A percentile compares a stretch with the other conserved stretches of the same genome.
phyloP scores from a whole-genome alignment of 2,797 vertebrate species.

The Alca torda region DNA sequence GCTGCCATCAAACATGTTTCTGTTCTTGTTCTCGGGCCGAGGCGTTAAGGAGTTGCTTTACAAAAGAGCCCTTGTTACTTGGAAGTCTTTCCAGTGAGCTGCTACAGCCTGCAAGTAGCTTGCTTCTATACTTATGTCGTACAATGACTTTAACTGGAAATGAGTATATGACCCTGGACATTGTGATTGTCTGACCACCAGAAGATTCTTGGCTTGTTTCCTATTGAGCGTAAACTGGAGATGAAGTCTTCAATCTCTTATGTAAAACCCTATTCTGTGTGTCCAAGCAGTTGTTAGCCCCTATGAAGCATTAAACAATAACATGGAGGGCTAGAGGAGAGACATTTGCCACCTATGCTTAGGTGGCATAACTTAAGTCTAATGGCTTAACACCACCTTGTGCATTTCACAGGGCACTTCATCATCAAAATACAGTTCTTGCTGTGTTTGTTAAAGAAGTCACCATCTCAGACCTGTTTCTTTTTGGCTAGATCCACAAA shows the following conservation, averaged over 20 bases:
- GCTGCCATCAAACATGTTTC: not conserved
- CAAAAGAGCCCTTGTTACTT: not conserved
- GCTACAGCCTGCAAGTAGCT: not conserved
- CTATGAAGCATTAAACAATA: not conserved
- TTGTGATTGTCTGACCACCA: not conserved
- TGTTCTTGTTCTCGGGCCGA: not conserved
- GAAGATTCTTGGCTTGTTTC: not conserved
- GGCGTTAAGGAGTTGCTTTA: not conserved
- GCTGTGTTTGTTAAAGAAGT: not conserved
- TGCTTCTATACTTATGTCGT: not conserved
- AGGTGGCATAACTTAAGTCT: not conserved
- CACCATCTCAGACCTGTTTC: not conserved
- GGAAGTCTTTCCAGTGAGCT: not conserved
- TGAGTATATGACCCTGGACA: not conserved
- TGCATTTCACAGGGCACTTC: not conserved
- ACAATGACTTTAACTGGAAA: not conserved
- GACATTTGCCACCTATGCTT: not conserved
- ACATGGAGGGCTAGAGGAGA: not conserved
- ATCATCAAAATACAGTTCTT: not conserved
- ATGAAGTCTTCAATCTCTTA: not conserved
- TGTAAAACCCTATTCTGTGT: not conserved
- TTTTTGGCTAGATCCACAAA: not conserved
- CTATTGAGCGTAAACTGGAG: not conserved
- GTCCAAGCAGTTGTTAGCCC: not conserved
- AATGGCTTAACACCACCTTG: not conserved